phyloP scores from a whole-genome alignment of 2,888 invertebrate genomes.

The Sphaerophoria rueppellii region DNA sequence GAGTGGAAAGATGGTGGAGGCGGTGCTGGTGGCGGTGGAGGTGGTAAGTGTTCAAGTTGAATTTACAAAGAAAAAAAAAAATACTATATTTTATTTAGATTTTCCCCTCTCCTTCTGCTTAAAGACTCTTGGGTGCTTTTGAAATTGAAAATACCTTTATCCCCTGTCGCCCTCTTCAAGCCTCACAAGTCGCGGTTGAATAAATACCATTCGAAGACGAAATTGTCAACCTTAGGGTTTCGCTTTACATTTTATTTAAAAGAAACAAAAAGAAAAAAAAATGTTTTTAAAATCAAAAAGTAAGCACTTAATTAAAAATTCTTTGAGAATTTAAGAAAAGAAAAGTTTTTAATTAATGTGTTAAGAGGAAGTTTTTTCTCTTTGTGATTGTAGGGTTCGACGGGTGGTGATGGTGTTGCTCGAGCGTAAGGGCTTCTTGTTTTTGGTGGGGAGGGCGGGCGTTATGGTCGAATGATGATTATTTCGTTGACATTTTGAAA shows the following conservation, averaged over 20 bases:
- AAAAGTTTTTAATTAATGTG: constrained; percentile 73
- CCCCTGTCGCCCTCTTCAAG: constrained; percentile 4
- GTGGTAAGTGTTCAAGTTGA: constrained; percentile 82
- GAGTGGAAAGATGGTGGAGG: constrained; percentile 87
- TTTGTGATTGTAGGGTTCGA: neutral
- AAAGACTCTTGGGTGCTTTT: constrained; percentile 34
- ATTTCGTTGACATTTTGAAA: constrained; percentile 32
- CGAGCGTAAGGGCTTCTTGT: neutral
- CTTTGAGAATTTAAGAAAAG: constrained; percentile 64
- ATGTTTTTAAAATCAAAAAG: constrained; percentile 27
- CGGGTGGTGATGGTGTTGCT: neutral
- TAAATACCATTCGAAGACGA: constrained; percentile 37
- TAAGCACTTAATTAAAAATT: constrained; percentile 72
- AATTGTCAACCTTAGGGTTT: constrained; percentile 30
- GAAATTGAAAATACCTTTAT: constrained; percentile 42
- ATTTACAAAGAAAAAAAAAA: constrained; percentile 20
- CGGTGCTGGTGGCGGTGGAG: constrained; percentile 60
- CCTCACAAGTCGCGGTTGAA: constrained; percentile 24
- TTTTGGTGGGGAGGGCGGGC: neutral
- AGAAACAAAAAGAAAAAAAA: neutral
- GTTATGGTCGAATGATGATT: constrained; percentile 59
- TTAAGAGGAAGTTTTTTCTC: constrained; percentile 44
- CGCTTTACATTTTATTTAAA: constrained; percentile 20
- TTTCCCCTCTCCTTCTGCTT: constrained; percentile 6
- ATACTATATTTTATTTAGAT: constrained; percentile 35